A percentile compares a stretch with the other conserved stretches of the same genome.
Evolutionary conservation across 2,888 invertebrate species (phyloP).

Genomic region (Volucella bombylans): DNA sequence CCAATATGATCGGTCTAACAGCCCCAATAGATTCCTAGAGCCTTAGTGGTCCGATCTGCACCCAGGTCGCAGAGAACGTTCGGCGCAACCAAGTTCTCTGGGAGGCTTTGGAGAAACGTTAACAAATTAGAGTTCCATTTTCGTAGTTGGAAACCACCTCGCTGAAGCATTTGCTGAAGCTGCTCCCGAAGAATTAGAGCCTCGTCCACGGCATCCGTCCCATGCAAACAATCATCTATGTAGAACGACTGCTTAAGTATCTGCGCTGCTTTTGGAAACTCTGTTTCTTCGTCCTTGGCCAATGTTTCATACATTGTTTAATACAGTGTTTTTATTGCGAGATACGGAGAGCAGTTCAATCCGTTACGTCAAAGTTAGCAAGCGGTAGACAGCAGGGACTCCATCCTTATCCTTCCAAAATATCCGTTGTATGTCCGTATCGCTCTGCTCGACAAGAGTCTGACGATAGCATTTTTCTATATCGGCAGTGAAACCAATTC

Average conservation of each 20-base stretch:
- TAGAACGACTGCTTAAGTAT: neutral
- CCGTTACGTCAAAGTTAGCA: slow-evolving; percentile 60
- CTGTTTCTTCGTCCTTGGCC: slow-evolving; percentile 31
- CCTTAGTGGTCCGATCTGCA: neutral
- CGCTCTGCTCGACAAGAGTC: slow-evolving; percentile 26
- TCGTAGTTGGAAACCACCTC: too few relatives aligned
- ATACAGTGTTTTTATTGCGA: slow-evolving; percentile 54
- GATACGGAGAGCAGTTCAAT: slow-evolving; percentile 52
- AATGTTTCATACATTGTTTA: too few relatives aligned
- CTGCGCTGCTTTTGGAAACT: slow-evolving; percentile 51
- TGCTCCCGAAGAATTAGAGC: too few relatives aligned
- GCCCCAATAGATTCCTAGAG: neutral
- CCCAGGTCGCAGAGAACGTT: too few relatives aligned
- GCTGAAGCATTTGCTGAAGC: too few relatives aligned
- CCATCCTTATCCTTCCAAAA: slow-evolving; percentile 25
- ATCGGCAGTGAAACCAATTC: slow-evolving; percentile 54
- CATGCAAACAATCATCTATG: neutral
- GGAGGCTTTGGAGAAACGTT: too few relatives aligned
- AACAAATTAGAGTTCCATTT: too few relatives aligned
- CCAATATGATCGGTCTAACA: slow-evolving; percentile 4
- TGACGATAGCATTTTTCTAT: slow-evolving; percentile 61
- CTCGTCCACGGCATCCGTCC: too few relatives aligned
- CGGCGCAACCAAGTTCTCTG: too few relatives aligned
- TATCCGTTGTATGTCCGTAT: slow-evolving; percentile 36
- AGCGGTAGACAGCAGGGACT: neutral